phyloP scores from a whole-genome alignment of 2,888 invertebrate genomes.

The Caenorhabditis zanzibari region DNA sequence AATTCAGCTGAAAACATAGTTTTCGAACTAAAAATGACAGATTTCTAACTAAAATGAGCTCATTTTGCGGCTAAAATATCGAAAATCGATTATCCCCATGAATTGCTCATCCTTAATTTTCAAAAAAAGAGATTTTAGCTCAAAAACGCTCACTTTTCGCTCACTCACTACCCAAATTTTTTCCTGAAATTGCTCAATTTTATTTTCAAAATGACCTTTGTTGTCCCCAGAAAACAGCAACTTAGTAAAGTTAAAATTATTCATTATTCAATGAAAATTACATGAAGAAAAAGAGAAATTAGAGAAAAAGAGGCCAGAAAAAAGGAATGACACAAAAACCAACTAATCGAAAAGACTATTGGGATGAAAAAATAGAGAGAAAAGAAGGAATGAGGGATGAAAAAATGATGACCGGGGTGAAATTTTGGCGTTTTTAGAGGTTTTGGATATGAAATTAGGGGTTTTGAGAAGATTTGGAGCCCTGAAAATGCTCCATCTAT shows the following conservation, averaged over 20 bases:
- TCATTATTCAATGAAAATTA: neutral
- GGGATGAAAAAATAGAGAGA: neutral
- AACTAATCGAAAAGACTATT: too few species aligned
- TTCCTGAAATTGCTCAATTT: neutral
- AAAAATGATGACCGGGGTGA: neutral
- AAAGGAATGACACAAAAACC: too few species aligned
- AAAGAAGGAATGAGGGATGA: neutral
- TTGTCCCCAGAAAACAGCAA: neutral
- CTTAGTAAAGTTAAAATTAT: neutral
- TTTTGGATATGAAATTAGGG: neutral
- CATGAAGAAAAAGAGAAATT: neutral
- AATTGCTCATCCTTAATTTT: too few species aligned
- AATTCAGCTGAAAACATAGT: neutral
- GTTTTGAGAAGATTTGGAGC: constrained; percentile 31
- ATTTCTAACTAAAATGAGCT: too few species aligned
- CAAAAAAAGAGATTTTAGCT: neutral
- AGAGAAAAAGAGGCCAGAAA: too few species aligned
- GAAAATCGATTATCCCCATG: too few species aligned
- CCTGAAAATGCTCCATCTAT: too few species aligned
- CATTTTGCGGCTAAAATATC: too few species aligned
- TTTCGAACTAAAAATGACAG: neutral
- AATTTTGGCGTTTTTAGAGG: neutral
- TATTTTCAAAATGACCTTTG: constrained; percentile 1
- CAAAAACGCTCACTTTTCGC: neutral
- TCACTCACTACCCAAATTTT: neutral